Percentiles rank a stretch among this genome's conserved stretches.
These are phyloP conservation scores for Nephrotoma flavescens DNA, from an alignment of 2,888 invertebrate genomes.

Conservation along the genomic window DNA sequence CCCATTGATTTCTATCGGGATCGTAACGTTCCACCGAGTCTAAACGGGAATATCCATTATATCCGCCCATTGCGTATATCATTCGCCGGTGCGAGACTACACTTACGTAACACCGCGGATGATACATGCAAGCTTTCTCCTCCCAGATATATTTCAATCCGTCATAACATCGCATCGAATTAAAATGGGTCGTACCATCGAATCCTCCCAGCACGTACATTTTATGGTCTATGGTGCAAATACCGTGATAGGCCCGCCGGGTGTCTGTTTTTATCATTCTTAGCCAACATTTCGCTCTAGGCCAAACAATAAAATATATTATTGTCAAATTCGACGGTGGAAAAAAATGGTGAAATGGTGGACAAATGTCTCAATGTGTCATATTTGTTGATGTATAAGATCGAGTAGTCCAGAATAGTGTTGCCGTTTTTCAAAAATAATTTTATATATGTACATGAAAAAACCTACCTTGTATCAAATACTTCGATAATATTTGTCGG, in stretches of 20 bases:
- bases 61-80: constrained; percentile 73
- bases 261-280: constrained; percentile 51
- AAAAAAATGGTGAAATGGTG: background rate
- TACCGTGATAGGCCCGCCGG: constrained; percentile 64
- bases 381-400: background rate
- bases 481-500: constrained; percentile 67
- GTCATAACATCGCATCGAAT: constrained; percentile 65
- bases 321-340: background rate
- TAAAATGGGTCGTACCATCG: constrained; percentile 63
- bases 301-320: constrained; percentile 7
- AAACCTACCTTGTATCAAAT: constrained; percentile 52
- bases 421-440: constrained; percentile 9
- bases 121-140: constrained; percentile 65
- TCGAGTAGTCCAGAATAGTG: background rate
- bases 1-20: constrained; percentile 63
- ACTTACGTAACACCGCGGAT: constrained; percentile 64
- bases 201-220: constrained; percentile 74
- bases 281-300: constrained; percentile 63
- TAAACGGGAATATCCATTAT: constrained; percentile 62
- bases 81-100: constrained; percentile 51
- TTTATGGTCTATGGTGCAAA: constrained; percentile 52
- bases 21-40: constrained; percentile 66
- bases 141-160: constrained; percentile 62
- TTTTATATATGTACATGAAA: constrained; percentile 4
- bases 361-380: background rate